Evolutionary conservation across 2,888 invertebrate genomes (phyloP), one percentile per base, ranked within the genome.

Genomic region (Drosophila meridiana): DNA sequence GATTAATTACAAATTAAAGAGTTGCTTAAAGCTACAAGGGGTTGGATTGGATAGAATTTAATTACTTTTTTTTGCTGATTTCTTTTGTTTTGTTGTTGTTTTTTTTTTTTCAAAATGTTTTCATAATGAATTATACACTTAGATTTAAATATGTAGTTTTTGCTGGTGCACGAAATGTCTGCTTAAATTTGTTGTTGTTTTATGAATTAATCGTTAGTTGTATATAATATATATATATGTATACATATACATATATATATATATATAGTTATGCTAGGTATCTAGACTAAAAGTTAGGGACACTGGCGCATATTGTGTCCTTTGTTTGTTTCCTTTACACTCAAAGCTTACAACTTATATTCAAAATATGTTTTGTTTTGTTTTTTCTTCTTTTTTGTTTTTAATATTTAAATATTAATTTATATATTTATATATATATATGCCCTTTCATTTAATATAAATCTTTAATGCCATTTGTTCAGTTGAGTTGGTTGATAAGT

Each of bases 281-380:
- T 56, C 78, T 86, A 87, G 61, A 66, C 87, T 83, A 88, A 82
- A 68, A 75, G 83, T 88, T 83, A 80, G 89, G 83, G 89, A 86
- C 88, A 88, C 86, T 72, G 71, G 70, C 82, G 70, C 67, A 65
- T 63, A 58, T 48, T 69, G 78, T 81, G 81, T 80, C 83, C 77
- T 73, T 81, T 73, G 65, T 79, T 79, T 78, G 52, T 58, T 66
- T 62, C n/a, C 48, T 65, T 80, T 81, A 80, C 67, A 76, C 48
- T 65, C 61, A 80, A 80, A 80, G 77, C 83, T 83, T 80, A 80
- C 47, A 67, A 70, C 73, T 66, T 74, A 80, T 56, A 77, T 63
- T 81, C 67, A 78, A 80, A 80, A 68, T 81, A 67, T 42, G 56
- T 42, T 28, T 76, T 55, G 32, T 50, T 34, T 34, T 50, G 9